Conservation (phyloP, 1,140 invertebrate species). For the Nylanderia fulva region DNA sequence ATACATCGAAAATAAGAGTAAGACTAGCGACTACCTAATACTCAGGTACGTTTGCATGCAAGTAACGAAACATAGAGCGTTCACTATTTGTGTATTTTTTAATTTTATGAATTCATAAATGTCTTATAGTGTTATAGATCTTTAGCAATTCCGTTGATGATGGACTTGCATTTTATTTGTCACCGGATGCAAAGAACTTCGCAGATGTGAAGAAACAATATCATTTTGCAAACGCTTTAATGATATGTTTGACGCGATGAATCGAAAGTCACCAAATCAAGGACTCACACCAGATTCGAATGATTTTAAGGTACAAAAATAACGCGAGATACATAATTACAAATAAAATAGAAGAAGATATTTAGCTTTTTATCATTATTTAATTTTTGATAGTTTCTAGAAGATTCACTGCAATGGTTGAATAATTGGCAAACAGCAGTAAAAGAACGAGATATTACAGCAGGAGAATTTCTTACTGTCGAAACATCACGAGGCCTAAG, state of each 20-base stretch:
- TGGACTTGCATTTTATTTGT: background rate
- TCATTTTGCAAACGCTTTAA: background rate
- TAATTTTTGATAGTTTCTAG: no score
- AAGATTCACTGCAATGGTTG: background rate
- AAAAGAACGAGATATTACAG: background rate
- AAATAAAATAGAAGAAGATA: no score
- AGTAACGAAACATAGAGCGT: no score
- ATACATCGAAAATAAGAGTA: background rate
- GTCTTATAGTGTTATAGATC: background rate
- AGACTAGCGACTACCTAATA: background rate
- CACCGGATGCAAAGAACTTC: background rate
- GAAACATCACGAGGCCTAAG: background rate
- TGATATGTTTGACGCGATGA: background rate
- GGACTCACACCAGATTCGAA: background rate
- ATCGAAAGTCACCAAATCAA: background rate
- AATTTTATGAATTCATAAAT: no score
- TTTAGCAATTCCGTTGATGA: background rate
- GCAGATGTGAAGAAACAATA: background rate
- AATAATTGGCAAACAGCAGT: background rate
- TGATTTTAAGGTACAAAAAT: background rate
- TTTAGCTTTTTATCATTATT: no score
- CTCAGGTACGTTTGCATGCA: background rate
- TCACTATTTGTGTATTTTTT: no score
- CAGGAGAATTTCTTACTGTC: background rate
- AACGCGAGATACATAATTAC: no score